These are phyloP conservation scores for Lathamus discolor DNA, from an alignment of 2,113 vertebrate genomes.

Conservation along the genomic window DNA sequence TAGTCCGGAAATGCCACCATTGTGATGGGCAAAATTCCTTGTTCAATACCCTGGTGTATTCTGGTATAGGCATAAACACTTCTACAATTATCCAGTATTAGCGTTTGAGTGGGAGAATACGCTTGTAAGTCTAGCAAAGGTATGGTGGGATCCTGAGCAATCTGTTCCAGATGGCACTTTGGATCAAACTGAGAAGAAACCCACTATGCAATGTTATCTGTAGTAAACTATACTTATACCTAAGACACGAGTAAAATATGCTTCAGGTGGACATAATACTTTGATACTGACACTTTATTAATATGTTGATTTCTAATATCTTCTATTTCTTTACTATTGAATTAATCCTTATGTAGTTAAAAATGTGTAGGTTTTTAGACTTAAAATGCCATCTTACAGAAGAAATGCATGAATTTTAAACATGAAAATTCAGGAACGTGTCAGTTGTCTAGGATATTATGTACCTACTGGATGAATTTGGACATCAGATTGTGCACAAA, in stretches of 20 bases:
- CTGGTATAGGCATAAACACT: neutral
- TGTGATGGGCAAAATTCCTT: neutral
- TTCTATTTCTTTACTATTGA: neutral
- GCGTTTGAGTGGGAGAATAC: neutral
- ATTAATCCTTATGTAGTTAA: neutral
- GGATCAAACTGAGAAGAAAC: constrained; percentile 1
- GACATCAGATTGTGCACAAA: neutral
- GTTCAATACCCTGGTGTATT: neutral
- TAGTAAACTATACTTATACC: neutral
- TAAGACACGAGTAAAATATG: neutral
- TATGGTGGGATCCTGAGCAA: neutral
- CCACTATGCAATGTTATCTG: neutral
- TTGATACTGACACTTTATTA: neutral
- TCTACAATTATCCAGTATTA: neutral
- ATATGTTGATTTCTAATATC: neutral
- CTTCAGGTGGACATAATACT: neutral
- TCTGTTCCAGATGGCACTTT: neutral
- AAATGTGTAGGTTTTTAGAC: neutral
- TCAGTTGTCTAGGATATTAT: neutral
- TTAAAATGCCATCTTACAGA: neutral
- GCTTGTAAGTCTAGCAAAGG: neutral
- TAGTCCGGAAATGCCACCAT: neutral
- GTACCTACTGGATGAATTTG: neutral
- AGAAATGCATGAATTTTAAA: neutral
- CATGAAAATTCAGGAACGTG: neutral